These are phyloP conservation scores for Congeria kusceri DNA, from an alignment of 2,888 invertebrate genomes.

Conservation along the genomic window DNA sequence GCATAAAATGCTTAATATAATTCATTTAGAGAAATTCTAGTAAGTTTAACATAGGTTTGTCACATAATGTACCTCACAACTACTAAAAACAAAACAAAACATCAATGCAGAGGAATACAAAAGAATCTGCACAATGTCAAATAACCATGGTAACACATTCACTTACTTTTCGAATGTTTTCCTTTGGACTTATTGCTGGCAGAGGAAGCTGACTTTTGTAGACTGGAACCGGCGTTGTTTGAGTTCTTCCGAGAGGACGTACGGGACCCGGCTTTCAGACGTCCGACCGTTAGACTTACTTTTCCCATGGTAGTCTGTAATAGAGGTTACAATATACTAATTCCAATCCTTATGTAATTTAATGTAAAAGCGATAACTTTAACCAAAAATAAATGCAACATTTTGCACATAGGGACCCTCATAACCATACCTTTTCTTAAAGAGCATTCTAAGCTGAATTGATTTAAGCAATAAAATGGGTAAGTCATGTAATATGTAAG, in stretches of 20 bases:
- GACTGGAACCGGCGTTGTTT: constrained; percentile 72
- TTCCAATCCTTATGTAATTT: too few species aligned
- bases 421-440: too few species aligned
- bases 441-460: too few species aligned
- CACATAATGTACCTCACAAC: constrained; percentile 21
- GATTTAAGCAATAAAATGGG: too few species aligned
- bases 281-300: constrained; percentile 92
- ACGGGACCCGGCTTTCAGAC: constrained; percentile 90
- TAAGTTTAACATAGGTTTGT: too few species aligned
- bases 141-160: not conserved
- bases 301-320: constrained; percentile 91
- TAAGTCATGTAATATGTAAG: too few species aligned
- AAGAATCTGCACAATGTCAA: not conserved
- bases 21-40: too few species aligned
- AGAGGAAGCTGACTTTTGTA: constrained; percentile 83
- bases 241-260: constrained; percentile 82
- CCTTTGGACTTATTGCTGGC: constrained; percentile 81
- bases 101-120: not conserved
- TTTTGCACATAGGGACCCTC: too few species aligned
- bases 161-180: constrained; percentile 82
- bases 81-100: not conserved
- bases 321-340: too few species aligned
- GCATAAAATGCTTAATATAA: too few species aligned
- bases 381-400: too few species aligned
- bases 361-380: too few species aligned